Evolutionary conservation across 2,888 invertebrate species (phyloP), one percentile per base, ranked within the genome.

Genomic region (Uloborus plumipes): DNA sequence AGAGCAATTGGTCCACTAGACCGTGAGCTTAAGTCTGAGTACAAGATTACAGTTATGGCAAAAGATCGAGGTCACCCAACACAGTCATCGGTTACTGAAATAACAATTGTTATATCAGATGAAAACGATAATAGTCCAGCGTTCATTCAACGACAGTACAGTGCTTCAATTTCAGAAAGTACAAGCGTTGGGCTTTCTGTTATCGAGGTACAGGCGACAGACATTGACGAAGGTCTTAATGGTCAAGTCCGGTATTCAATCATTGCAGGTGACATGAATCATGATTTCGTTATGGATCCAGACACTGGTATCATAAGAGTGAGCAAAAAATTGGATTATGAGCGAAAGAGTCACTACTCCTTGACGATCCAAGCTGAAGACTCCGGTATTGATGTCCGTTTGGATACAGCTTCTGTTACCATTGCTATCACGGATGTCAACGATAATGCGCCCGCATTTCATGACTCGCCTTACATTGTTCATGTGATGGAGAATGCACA

Each of bases 171-270:
- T 49, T 94, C 95, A 0, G 98, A 98, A 90, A 96, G 97, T 89
- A 95, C 96, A n/a, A 94, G 94, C 86, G 95, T 97, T 86, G 98
- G 97, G 9, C 94, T 95, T 59, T 95, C 94, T 88, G 94, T 98
- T 0, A 89, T 97, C 58, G 95, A 95, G 91, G 94, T 86, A 13
- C 75, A 81, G 18, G 86, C 87, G 2, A 76, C 86, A 87, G 79
- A 87, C 86, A 4, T 88, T 86, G 95, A 97, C 6, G 94, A 94
- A 88, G 96, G 94, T 64, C 91, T 93, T 51, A 97, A 97, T 90
- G 97, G 96, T n/a, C 92, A 95, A 86, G 94, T 98, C 7, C 93
- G 96, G 69, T 98, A 95, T 90, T 94, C 95, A 55, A 96, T 98
- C 86, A 93, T 93, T 49, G 92, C 93, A 39, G 98, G 97, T 7